Conservation (phyloP, 2,113 vertebrate genomes). For the Atractosteus spatula region DNA sequence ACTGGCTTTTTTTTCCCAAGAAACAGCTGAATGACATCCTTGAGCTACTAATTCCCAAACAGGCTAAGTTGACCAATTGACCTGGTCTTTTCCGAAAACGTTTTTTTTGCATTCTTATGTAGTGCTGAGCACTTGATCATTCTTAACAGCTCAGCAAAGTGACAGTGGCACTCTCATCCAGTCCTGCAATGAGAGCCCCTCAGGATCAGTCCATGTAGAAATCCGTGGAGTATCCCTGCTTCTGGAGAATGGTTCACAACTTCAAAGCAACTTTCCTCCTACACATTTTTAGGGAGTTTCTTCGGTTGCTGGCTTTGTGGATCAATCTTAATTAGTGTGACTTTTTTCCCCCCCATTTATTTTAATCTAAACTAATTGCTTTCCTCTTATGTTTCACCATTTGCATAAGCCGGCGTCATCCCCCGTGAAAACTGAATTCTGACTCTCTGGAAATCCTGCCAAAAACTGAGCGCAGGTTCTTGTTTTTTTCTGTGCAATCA, state of each 20-base stretch:
- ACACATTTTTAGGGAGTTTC: not conserved
- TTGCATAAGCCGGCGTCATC: not conserved
- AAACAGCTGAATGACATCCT: too few relatives aligned
- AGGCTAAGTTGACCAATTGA: too few relatives aligned
- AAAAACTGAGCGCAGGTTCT: not conserved
- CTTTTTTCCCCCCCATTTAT: not conserved
- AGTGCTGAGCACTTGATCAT: too few relatives aligned
- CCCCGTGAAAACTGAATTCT: not conserved
- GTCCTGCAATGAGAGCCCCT: too few relatives aligned
- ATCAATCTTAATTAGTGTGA: not conserved
- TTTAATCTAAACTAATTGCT: conserved; percentile 7
- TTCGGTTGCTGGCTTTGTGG: not conserved
- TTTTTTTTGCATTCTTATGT: too few relatives aligned
- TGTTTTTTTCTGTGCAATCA: not conserved
- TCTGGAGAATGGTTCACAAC: not conserved
- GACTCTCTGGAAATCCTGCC: not conserved
- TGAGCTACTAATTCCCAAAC: too few relatives aligned
- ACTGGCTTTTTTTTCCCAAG: too few relatives aligned
- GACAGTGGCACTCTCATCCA: too few relatives aligned
- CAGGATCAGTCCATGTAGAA: too few relatives aligned
- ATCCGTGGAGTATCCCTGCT: not conserved
- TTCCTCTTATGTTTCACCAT: not conserved
- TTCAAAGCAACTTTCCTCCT: conserved; percentile 1
- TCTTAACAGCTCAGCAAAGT: too few relatives aligned
- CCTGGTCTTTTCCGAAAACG: too few relatives aligned